Conservation (phyloP, 2,888 invertebrate species). For the Esperia sulphurella region DNA sequence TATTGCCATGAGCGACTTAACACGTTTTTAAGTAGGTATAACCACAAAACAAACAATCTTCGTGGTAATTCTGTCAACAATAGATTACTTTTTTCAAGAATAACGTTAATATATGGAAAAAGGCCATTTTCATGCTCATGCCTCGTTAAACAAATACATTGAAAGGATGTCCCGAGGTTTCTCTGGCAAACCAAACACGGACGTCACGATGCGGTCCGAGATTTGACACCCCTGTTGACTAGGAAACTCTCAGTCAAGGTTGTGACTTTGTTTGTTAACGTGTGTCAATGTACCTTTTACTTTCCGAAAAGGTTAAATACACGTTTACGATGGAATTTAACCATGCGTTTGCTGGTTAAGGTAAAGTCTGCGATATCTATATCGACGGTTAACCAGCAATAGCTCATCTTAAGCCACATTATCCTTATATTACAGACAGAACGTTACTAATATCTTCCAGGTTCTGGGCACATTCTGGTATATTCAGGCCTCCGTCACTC, state of each 20-base stretch:
- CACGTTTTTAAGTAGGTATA: neutral
- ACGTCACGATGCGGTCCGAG: neutral
- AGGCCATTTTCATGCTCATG: neutral
- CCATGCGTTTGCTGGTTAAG: too few relatives aligned
- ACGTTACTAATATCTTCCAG: too few relatives aligned
- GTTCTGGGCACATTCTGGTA: too few relatives aligned
- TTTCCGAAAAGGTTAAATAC: neutral
- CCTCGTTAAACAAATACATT: neutral
- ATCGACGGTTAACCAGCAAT: too few relatives aligned
- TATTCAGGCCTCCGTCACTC: too few relatives aligned
- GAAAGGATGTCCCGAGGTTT: neutral
- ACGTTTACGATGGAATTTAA: too few relatives aligned
- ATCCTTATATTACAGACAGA: too few relatives aligned
- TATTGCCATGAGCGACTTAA: neutral
- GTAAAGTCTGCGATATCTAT: too few relatives aligned
- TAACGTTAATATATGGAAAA: neutral
- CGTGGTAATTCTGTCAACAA: too few relatives aligned
- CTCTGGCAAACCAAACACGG: neutral
- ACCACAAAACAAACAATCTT: too few relatives aligned
- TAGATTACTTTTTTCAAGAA: too few relatives aligned
- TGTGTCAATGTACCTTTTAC: neutral
- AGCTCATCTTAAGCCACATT: too few relatives aligned
- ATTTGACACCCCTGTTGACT: slow-evolving; percentile 2
- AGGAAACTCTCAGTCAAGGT: neutral
- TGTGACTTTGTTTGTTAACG: neutral